Base-by-base conservation (phyloP, 2,113 vertebrate species). In the Platysternon megacephalum region DNA sequence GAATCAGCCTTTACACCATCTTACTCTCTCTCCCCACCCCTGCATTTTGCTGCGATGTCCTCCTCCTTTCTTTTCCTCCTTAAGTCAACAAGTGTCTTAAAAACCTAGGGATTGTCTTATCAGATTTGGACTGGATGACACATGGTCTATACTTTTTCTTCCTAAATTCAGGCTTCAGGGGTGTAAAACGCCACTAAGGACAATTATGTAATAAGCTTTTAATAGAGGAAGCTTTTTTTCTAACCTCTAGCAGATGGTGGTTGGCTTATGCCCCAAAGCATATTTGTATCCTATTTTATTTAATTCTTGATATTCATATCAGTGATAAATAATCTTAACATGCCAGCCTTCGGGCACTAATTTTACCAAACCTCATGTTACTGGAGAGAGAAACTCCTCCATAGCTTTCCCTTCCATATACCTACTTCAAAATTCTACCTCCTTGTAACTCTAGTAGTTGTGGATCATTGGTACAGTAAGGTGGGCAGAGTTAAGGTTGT, bases 331-430 rank as follows among this genome's bases (percentile, higher is more conserved):
- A 42, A 2, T 35, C 17, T 80, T 91, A 94, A 91, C 22, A 28
- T 44, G 7, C 39, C 11, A 83, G 19, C 55, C 53, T 84, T 22
- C 88, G 8, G 39, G 14, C 5, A 46, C 1, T 13, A 1, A 1
- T 80, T 86, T 84, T 11, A 29, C 22, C 10, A 93, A 58, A 83
- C 3, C 44, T 56, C 3, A n/a, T 3, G 32, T 76, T 46, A 21
- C 10, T 68, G 11, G 35, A n/a, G 61, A n/a, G 13, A 53, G 2
- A 5, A 80, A 19, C 21, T 44, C 82, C 44, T 51, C 2, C 1
- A 1, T 0, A 0, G 4, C 80, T 92, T 89, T 4, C 0, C 6
- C 48, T 61, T 79, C 52, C 88, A 12, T 56, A 26, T 28, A 46
- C 2, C 3, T 0, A 1, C 9, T 74, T 32, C 39, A 58, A 32